Base-by-base conservation (phyloP, 1,140 invertebrate genomes). In the Dendroctonus ponderosae region DNA sequence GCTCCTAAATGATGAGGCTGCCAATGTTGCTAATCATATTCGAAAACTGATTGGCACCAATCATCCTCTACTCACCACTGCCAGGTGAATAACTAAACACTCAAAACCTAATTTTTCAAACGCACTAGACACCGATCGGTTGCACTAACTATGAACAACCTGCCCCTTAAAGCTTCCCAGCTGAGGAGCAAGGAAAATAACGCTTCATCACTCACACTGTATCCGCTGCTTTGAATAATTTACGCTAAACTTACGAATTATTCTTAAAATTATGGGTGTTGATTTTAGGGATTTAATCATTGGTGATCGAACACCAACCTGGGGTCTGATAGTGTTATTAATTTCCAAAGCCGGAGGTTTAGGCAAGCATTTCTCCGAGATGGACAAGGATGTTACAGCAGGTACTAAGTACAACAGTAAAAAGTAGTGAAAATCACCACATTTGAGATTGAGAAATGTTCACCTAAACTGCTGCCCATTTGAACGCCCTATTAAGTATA, bases 11-110 rank as follows among this genome's bases (percentile, higher is more conserved):
- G 94, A 97, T 80, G 94, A 97, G 81, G 89, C 96, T 58, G 92
- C 94, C 0, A 96, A 95, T 83, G 87, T 97, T 70, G 94, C 94
- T 12, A 79, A 92, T 5, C 92, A 97, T 79, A 81, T 97, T 54
- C 84, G 92, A 70, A 97, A 96, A 83, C 80, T 98, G 72, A 89
- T 97, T 50, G 94, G 94, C 40, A 95, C 94, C 9, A 92, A 92
- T 79, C 95, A 97, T 86, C 95, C 96, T 5, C 77, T 98, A 26
- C 79, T 97, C 41, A 91, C 93, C 80, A 96, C 92, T 52, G 93
- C 93, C 5, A 96, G 94, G 81, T 88, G 86, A 72, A 52, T 51
- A 26, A 26, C 26, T 3, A 26, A 26, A 26, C 26, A 26, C 26
- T 26, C 26, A 26, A 26, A 26, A 26, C 26, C 26, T 26, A 26